Percentiles rank a stretch among this genome's conserved stretches.
These are phyloP conservation scores for Aphodius sticticus DNA, from an alignment of 2,888 invertebrate species.

Conservation along the genomic window DNA sequence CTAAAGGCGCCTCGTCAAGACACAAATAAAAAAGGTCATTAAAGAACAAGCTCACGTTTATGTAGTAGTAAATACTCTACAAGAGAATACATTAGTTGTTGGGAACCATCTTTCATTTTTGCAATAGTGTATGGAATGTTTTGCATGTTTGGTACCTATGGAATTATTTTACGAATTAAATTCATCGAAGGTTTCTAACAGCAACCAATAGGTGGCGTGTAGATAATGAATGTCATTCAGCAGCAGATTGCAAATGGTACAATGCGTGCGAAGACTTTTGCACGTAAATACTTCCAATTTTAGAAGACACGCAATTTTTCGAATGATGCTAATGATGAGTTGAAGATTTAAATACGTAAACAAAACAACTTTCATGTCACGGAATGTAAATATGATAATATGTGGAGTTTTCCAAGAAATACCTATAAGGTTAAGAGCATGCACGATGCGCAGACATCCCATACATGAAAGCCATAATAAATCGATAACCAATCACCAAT, in stretches of 20 bases:
- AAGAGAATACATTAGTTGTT: background rate
- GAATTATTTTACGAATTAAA: too few species aligned
- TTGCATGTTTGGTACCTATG: too few species aligned
- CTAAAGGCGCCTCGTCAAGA: background rate
- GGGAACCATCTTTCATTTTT: background rate
- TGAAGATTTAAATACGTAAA: background rate
- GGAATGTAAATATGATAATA: background rate
- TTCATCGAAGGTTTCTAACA: too few species aligned
- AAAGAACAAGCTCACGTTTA: background rate
- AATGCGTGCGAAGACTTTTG: background rate
- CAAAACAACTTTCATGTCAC: background rate
- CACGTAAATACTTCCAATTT: background rate
- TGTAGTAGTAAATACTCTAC: background rate
- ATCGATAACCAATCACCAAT: background rate
- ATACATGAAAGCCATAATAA: background rate
- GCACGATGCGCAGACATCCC: background rate
- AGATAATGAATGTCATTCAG: too few species aligned
- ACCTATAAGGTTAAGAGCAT: too few species aligned
- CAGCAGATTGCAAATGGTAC: background rate
- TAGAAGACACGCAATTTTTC: background rate
- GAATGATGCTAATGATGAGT: background rate
- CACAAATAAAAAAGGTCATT: background rate
- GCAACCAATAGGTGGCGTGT: too few species aligned
- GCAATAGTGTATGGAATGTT: too few species aligned
- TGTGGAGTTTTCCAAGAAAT: too few species aligned